Base-by-base conservation (phyloP, 1,140 invertebrate species). In the Epicauta chinensis region DNA sequence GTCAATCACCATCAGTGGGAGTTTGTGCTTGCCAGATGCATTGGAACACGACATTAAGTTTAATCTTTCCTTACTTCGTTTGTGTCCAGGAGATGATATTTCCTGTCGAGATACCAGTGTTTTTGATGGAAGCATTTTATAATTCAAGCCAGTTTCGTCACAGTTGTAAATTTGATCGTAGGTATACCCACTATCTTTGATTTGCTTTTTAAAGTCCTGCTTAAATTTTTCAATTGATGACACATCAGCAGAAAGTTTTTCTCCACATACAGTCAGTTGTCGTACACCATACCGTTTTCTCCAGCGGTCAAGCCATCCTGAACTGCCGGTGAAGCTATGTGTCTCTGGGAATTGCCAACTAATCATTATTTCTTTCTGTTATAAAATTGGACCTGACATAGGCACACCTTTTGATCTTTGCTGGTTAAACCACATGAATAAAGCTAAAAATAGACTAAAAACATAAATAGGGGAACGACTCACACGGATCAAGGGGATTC, bases 91-190 rank as follows among this genome's bases (percentile, higher is more conserved):
- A 55, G 63, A 61, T 55, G 59, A 44, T 55, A 56, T 61, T 66
- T 71, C 62, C 51, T 61, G 49, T 47, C 45, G 43, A 35, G 58
- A 62, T 42, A 64, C 64, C 31, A 68, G 53, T 47, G 67, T 61
- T 59, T 67, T 68, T 39, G 37, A 51, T 16, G 67, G 66, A 16
- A 73, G 44, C 48, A 51, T 49, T 63, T 69, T 71, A 55, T 62
- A 73, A 61, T 63, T 56, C 30, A 73, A 55, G n/a, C 66, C 66
- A 31, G 62, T 64, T 64, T 72, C 68, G 47, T 72, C 71, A 43
- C 61, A 63, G 58, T 73, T 72, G 54, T 72, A 70, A 36, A 73
- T 58, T 62, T 68, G 59, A 3, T 37, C 4, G 4, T 6, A 6
- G 10, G 35, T 37, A 37, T 15, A 37, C 5, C 9, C 31, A 5